Evolutionary conservation across 1,140 invertebrate genomes (phyloP).

Genomic region (Stegodyphus dumicola): DNA sequence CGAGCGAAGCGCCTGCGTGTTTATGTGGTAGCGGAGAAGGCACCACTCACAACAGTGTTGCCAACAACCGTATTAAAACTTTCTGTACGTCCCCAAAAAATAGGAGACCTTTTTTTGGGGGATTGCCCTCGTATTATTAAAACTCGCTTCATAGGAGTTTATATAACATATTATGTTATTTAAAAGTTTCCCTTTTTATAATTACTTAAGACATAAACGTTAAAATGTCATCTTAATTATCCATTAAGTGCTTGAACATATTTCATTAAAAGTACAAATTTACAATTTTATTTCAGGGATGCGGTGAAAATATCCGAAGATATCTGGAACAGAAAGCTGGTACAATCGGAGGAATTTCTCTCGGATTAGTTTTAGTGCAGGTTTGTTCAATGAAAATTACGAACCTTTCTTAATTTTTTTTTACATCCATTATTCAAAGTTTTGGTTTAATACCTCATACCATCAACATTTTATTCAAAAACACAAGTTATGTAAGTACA

Average conservation of each 20-base stretch:
- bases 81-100: no score
- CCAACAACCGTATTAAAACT: no score
- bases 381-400: conserved; percentile 2
- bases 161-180: no score
- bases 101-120: no score
- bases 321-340: conserved; percentile 64
- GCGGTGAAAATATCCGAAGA: conserved; percentile 64
- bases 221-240: not conserved
- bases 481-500: no score
- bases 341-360: conserved; percentile 62
- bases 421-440: not conserved
- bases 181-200: no score
- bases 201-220: no score
- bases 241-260: not conserved
- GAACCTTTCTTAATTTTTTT: not conserved
- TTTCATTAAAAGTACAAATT: not conserved
- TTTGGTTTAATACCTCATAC: not conserved
- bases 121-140: no score
- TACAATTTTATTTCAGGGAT: conserved; percentile 59
- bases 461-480: not conserved
- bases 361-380: conserved; percentile 63
- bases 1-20: no score
- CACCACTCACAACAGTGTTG: no score
- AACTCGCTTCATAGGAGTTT: no score
- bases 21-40: no score